These are phyloP conservation scores for Dexiosoma caninum DNA, from an alignment of 2,888 invertebrate genomes.

Conservation along the genomic window DNA sequence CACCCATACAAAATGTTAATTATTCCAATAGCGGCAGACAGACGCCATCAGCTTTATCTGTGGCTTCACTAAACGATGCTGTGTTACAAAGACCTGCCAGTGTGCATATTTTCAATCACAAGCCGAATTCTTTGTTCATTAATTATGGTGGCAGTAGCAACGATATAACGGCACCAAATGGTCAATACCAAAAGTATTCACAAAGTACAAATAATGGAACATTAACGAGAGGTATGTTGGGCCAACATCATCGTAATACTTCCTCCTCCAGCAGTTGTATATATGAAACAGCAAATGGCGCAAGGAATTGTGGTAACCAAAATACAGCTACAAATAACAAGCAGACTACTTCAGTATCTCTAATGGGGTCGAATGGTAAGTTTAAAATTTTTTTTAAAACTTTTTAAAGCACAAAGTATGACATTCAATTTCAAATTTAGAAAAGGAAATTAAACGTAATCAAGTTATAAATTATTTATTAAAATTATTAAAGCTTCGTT, in stretches of 20 bases:
- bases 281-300: constrained; percentile 66
- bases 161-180: constrained; percentile 68
- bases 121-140: constrained; percentile 66
- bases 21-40: constrained; percentile 70
- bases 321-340: constrained; percentile 43
- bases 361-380: constrained; percentile 71
- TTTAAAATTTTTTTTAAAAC: neutral
- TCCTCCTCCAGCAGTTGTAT: constrained; percentile 69
- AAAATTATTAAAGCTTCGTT: too few relatives aligned
- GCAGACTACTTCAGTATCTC: constrained; percentile 56
- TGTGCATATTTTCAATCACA: constrained; percentile 58
- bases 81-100: constrained; percentile 63
- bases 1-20: constrained; percentile 64
- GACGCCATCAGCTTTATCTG: constrained; percentile 72
- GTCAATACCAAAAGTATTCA: constrained; percentile 71
- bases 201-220: constrained; percentile 55
- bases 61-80: constrained; percentile 71
- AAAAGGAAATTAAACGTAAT: too few relatives aligned
- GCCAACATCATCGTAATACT: constrained; percentile 64
- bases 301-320: constrained; percentile 15
- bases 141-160: constrained; percentile 70
- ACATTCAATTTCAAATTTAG: too few relatives aligned
- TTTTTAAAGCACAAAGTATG: too few relatives aligned
- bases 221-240: constrained; percentile 48
- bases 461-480: too few relatives aligned